Base-by-base conservation (phyloP, 2,797 vertebrate genomes). In the Eutrigla gurnardus region DNA sequence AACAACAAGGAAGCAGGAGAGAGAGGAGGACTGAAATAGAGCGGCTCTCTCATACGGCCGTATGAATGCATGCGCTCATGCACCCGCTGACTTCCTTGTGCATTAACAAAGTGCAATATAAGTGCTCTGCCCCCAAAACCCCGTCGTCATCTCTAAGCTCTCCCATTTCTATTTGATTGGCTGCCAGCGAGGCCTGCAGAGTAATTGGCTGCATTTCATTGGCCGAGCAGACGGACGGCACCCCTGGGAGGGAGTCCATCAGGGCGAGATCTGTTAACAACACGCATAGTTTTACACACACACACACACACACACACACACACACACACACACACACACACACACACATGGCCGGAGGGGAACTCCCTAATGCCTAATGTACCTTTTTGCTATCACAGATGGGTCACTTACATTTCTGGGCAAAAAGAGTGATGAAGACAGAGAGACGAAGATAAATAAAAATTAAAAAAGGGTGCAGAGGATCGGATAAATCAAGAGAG, bases 151-250 rank as follows among this genome's bases (percentile, higher is more conserved):
- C 75, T 70, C 85, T 86, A 80, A 86, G 79, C 77, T 80, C 78
- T 85, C 65, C 84, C 61, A 80, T 90, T 93, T 91, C 76, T 78
- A 80, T 90, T 90, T 93, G 92, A 93, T 92, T 89, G 92, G 92
- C 88, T 92, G 90, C 86, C 92, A 94, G 87, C 50, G 18, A 89
- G 80, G 84, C 86, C 74, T 59, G 82, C 67, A 73, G 84, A 90
- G 84, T 84, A 91, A 94, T 73, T 91, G 85, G 86, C 88, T 80
- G 68, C 74, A 46, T 85, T 82, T 90, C 70, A 85, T 87, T 90
- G 90, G 86, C 78, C 52, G 55, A 74, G 72, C 87, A 88, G 89
- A 89, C 80, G 75, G 90, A 88, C 85, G 32, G 88, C 82, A 75
- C 77, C 71, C 77, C 83, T 76, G 80, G 86, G 92, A 93, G 75